Evolutionary conservation across 2,888 invertebrate genomes (phyloP).

Genomic region (Tipula helvola): DNA sequence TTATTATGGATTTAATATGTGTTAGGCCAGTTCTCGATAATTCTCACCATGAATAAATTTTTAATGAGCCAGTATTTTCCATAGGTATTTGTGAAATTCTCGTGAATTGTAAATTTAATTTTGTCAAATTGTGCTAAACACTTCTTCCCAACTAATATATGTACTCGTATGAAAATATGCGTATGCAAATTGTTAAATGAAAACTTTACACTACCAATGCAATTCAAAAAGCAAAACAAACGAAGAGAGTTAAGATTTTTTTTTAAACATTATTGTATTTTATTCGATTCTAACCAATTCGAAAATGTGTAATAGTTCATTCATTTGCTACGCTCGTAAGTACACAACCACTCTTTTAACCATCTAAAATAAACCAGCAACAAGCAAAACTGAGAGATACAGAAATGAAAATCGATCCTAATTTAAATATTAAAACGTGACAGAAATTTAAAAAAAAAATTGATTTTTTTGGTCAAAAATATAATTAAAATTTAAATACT

Average conservation of each 20-base stretch:
- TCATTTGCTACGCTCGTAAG: not conserved
- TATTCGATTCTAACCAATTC: no score
- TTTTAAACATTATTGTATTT: no score
- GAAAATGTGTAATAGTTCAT: not conserved
- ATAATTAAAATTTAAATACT: not conserved
- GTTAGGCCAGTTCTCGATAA: not conserved
- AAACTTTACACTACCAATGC: no score
- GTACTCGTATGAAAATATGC: not conserved
- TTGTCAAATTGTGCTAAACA: not conserved
- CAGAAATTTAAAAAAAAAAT: not conserved
- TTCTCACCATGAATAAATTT: not conserved
- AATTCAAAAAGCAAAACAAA: no score
- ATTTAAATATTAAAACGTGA: not conserved
- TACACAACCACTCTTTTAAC: not conserved
- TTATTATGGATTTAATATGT: not conserved
- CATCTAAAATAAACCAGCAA: not conserved
- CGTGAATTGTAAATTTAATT: not conserved
- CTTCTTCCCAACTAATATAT: not conserved
- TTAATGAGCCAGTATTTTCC: not conserved
- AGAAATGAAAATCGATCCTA: not conserved
- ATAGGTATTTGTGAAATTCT: not conserved
- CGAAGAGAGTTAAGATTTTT: no score
- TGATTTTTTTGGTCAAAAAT: not conserved
- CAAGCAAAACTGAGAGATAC: not conserved
- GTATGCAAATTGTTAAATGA: not conserved